Evolutionary conservation across 2,113 vertebrate genomes (phyloP).

Genomic region (Nematolebias whitei): DNA sequence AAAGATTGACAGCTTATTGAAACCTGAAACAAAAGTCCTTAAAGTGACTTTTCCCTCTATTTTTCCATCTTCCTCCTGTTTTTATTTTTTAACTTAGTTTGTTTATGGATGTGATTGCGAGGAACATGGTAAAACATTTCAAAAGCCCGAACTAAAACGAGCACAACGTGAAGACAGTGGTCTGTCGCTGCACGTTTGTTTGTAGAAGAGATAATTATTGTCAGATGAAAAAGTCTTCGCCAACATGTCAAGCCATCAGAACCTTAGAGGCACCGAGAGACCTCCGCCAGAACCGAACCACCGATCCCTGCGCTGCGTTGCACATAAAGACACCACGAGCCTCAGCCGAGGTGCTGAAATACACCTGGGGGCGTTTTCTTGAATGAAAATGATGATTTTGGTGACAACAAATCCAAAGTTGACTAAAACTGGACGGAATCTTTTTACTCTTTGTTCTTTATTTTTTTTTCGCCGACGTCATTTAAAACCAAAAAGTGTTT

Average conservation of each 20-base stretch:
- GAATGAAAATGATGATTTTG: too few species aligned
- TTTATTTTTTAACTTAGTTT: slow-evolving; percentile 24
- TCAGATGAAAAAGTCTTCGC: slow-evolving; percentile 61
- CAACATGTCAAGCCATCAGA: slow-evolving; percentile 39
- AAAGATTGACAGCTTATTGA: not conserved
- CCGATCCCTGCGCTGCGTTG: too few species aligned
- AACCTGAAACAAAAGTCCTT: slow-evolving; percentile 19
- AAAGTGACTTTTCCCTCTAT: slow-evolving; percentile 12
- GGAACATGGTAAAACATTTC: slow-evolving; percentile 32
- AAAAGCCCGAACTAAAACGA: slow-evolving; percentile 32
- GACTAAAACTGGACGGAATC: too few species aligned
- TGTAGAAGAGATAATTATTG: slow-evolving; percentile 64
- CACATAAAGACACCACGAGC: too few species aligned
- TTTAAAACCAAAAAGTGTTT: too few species aligned
- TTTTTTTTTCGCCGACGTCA: too few species aligned
- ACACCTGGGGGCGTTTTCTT: not conserved
- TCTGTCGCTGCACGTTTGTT: slow-evolving; percentile 64
- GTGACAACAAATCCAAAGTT: too few species aligned
- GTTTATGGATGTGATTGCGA: slow-evolving; percentile 51
- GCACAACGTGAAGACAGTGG: slow-evolving; percentile 58
- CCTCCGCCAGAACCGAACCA: slow-evolving; percentile 34
- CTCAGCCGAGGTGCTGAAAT: too few species aligned
- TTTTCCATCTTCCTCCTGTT: not conserved
- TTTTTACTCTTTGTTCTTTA: too few species aligned
- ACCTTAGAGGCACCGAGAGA: slow-evolving; percentile 21